Conservation (phyloP, 2,113 vertebrate genomes). For the Vicugna pacos region DNA sequence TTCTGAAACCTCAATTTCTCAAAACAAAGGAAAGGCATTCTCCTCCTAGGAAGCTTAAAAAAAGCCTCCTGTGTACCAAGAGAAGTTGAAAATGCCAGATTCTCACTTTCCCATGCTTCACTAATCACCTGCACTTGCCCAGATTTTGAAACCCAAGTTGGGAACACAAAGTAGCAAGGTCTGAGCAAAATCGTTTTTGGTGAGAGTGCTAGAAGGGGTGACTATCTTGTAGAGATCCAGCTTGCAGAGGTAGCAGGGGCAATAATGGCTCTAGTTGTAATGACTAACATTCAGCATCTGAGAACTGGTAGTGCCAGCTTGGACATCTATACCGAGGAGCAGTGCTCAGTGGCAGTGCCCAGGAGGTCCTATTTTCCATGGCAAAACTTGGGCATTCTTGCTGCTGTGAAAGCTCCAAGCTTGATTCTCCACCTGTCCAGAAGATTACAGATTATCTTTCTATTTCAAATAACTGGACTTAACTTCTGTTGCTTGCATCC, state of each 20-base stretch:
- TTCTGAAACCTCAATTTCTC: background rate
- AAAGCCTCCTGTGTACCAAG: background rate
- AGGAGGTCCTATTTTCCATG: background rate
- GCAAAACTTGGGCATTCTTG: background rate
- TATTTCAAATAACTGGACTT: background rate
- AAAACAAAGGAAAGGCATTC: background rate
- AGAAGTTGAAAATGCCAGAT: background rate
- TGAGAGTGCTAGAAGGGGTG: background rate
- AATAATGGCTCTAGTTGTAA: background rate
- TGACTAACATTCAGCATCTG: background rate
- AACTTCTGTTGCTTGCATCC: background rate
- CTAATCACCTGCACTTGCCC: background rate
- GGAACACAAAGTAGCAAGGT: background rate
- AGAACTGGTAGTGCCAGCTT: background rate
- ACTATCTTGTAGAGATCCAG: background rate
- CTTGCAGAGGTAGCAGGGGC: background rate
- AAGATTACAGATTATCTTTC: background rate
- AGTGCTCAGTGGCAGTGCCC: background rate
- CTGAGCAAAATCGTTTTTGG: background rate
- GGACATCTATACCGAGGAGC: rapidly evolving
- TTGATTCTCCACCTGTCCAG: background rate
- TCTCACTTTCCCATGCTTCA: background rate
- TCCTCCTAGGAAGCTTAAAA: background rate
- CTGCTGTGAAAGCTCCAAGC: background rate
- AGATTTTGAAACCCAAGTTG: background rate